These are phyloP conservation scores for Mustela nigripes DNA, from an alignment of 2,113 vertebrate genomes.

Conservation along the genomic window DNA sequence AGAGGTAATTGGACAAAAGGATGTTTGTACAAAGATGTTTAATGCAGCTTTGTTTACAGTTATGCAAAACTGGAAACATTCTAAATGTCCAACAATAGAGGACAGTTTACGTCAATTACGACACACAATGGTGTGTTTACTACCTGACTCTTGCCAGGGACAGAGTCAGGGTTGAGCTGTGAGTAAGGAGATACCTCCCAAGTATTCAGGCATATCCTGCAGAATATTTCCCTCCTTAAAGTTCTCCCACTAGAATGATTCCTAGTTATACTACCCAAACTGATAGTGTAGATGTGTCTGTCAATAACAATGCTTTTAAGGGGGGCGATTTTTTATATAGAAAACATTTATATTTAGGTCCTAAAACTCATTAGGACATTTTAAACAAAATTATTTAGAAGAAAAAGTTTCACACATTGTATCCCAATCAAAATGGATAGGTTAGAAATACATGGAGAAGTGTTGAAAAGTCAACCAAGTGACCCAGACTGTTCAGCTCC, in stretches of 20 bases:
- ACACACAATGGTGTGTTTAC: not conserved
- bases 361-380: conserved; percentile 30
- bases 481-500: not conserved
- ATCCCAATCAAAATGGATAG: not conserved
- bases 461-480: not conserved
- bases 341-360: not conserved
- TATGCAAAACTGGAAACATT: conserved; percentile 37
- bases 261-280: not conserved
- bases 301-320: not conserved
- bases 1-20: conserved; percentile 49
- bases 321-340: not conserved
- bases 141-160: not conserved
- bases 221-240: not conserved
- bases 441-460: conserved; percentile 4
- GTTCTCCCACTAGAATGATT: not conserved
- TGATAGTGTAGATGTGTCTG: not conserved
- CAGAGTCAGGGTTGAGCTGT: not conserved
- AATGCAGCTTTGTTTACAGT: conserved; percentile 42
- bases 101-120: not conserved
- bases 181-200: not conserved
- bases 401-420: not conserved
- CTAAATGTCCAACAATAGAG: not conserved
- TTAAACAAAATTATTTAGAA: conserved; percentile 18
- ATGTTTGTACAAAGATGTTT: conserved; percentile 45
- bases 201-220: not conserved